A percentile compares a stretch with the other conserved stretches of the same genome.
These are phyloP conservation scores for Nowickia ferox DNA, from an alignment of 2,888 invertebrate genomes.

Conservation along the genomic window DNA sequence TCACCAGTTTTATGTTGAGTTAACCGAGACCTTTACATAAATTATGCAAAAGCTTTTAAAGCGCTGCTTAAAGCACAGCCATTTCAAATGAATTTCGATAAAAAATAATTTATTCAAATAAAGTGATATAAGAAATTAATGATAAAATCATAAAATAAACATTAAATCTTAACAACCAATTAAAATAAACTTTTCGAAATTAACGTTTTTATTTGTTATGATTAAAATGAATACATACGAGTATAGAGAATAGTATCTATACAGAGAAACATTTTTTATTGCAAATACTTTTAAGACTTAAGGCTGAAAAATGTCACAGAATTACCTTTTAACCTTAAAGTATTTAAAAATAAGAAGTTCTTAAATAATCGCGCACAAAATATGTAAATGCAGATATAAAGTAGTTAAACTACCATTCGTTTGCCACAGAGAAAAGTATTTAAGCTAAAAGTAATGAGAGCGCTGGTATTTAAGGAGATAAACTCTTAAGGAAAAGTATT, in stretches of 20 bases:
- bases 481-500: slow-evolving; percentile 2
- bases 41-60: slow-evolving; percentile 41
- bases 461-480: not conserved
- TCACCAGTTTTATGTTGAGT: not conserved
- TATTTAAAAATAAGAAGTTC: not conserved
- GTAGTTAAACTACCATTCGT: not conserved
- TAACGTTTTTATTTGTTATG: not conserved
- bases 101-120: slow-evolving; percentile 2
- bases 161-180: slow-evolving; percentile 12
- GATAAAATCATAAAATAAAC: not conserved
- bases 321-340: not conserved
- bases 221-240: not conserved
- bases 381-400: slow-evolving; percentile 1
- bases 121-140: slow-evolving; percentile 24
- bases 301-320: not conserved
- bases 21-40: not conserved
- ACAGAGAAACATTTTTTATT: not conserved
- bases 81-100: not conserved
- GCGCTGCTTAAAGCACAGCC: not conserved
- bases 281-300: not conserved
- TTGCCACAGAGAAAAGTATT: not conserved
- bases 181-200: not conserved
- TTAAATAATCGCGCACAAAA: not conserved
- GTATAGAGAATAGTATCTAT: not conserved
- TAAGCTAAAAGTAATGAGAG: not conserved